Conservation (phyloP, 2,113 vertebrate species). For the Seriola rivoliana region DNA sequence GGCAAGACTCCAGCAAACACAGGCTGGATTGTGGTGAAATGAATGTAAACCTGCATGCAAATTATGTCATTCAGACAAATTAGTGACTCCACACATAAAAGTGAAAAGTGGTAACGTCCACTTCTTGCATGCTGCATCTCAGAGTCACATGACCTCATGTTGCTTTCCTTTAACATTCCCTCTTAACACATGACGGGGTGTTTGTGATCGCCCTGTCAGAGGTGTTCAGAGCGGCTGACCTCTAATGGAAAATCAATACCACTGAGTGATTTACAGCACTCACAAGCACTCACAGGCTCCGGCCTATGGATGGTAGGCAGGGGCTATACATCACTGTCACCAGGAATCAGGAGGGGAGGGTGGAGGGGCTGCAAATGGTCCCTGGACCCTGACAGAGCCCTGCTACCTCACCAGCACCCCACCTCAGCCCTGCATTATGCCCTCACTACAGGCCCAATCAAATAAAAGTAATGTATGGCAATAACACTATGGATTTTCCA, state of each 20-base stretch:
- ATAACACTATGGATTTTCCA: conserved; percentile 87
- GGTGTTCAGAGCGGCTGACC: conserved; percentile 74
- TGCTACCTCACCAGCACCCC: conserved; percentile 47
- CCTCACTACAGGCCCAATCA: conserved; percentile 74
- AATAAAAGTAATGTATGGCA: conserved; percentile 86
- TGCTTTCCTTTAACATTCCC: conserved; percentile 17
- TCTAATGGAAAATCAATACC: conserved; percentile 81
- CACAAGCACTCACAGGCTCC: conserved; percentile 72
- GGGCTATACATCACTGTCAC: conserved; percentile 72
- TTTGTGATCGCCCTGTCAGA: conserved; percentile 73
- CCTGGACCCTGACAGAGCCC: conserved; percentile 40
- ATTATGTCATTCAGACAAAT: neutral
- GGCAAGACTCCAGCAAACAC: neutral
- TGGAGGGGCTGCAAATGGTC: conserved; percentile 42
- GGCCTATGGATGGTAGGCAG: conserved; percentile 52
- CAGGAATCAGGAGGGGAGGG: conserved; percentile 9
- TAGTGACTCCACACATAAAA: neutral
- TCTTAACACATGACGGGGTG: conserved; percentile 51
- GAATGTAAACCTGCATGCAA: neutral
- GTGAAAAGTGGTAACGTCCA: neutral
- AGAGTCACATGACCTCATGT: conserved; percentile 44
- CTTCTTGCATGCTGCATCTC: neutral
- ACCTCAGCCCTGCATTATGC: conserved; percentile 61
- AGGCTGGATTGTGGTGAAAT: neutral
- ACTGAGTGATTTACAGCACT: conserved; percentile 81